These are phyloP conservation scores for Hylomyscus alleni DNA, from an alignment of 2,797 vertebrate species.

Conservation along the genomic window DNA sequence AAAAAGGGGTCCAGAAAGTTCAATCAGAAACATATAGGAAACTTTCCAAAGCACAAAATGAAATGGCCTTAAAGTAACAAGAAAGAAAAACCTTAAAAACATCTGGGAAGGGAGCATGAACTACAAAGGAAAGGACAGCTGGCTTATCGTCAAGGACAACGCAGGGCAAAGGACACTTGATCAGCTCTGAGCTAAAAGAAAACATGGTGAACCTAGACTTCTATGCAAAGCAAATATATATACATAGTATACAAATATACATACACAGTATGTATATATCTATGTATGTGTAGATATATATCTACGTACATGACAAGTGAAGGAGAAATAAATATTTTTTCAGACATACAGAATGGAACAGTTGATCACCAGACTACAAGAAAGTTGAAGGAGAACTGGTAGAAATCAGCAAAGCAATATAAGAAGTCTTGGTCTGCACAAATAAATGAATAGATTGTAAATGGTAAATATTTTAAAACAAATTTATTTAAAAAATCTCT, in stretches of 20 bases:
- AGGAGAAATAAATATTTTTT: background rate
- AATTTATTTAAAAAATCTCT: background rate
- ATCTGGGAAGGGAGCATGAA: too few relatives aligned
- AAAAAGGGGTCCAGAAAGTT: background rate
- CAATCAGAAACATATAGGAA: slow-evolving; percentile 17
- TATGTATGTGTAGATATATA: too few relatives aligned
- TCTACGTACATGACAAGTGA: background rate
- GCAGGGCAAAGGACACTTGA: background rate
- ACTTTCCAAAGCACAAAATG: background rate
- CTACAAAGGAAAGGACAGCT: background rate
- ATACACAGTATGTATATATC: background rate
- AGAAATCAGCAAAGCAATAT: background rate
- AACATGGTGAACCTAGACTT: background rate
- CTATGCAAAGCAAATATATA: background rate
- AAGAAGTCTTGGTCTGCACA: slow-evolving; percentile 4
- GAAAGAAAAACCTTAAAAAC: background rate
- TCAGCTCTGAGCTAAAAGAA: background rate
- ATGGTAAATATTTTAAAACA: background rate
- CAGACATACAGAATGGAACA: slow-evolving; percentile 21
- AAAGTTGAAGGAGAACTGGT: background rate
- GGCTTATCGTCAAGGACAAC: background rate
- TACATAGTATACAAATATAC: background rate
- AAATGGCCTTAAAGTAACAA: background rate
- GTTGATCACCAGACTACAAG: background rate
- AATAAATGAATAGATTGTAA: background rate